Conservation (phyloP, 2,888 invertebrate genomes). For the Mimumesa dahlbomi region DNA sequence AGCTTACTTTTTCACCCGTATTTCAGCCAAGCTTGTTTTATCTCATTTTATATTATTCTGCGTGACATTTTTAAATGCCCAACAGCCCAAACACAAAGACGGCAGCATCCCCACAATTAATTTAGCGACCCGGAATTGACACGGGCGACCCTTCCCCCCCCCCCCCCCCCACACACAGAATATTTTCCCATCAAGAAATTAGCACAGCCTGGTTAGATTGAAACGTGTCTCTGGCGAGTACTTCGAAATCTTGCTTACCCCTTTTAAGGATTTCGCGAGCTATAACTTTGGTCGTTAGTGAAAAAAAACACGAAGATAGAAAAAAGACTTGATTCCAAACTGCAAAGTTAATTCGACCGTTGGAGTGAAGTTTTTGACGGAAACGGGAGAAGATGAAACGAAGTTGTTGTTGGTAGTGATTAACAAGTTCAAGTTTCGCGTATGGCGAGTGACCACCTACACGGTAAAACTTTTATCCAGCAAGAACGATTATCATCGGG, state of each 20-base stretch:
- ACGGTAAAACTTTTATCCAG: background rate
- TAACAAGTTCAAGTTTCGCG: conserved; percentile 12
- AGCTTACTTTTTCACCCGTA: too few relatives aligned
- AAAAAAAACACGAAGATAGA: too few relatives aligned
- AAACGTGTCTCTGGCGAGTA: background rate
- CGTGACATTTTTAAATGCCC: too few relatives aligned
- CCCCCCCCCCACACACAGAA: too few relatives aligned
- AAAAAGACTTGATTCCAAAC: too few relatives aligned
- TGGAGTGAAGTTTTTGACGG: background rate
- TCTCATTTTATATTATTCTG: too few relatives aligned
- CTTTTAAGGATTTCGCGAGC: background rate
- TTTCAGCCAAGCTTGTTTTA: too few relatives aligned
- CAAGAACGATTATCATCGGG: conserved; percentile 15
- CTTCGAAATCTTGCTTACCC: background rate
- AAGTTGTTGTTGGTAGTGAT: conserved; percentile 4
- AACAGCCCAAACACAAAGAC: too few relatives aligned
- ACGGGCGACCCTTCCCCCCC: too few relatives aligned
- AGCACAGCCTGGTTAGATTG: background rate
- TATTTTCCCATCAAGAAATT: too few relatives aligned
- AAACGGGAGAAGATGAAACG: background rate
- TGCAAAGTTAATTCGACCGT: conserved; percentile 5
- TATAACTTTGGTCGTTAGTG: background rate
- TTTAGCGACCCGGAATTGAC: too few relatives aligned
- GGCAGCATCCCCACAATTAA: too few relatives aligned
- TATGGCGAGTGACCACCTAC: background rate